A percentile compares a stretch with the other conserved stretches of the same genome.
These are phyloP conservation scores for Cheumatopsyche charites DNA, from an alignment of 1,140 invertebrate genomes.

Conservation along the genomic window DNA sequence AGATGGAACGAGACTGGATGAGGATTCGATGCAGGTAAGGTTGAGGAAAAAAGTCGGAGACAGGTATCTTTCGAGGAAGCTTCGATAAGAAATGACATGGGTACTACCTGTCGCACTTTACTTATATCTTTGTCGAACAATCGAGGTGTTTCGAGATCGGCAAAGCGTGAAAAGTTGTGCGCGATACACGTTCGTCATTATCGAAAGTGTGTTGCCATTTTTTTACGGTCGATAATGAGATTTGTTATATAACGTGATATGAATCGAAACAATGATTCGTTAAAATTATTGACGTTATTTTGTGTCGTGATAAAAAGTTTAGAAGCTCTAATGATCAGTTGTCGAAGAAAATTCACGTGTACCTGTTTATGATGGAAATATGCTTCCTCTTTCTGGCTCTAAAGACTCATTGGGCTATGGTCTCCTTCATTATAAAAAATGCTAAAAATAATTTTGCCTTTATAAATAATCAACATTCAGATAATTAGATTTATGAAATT, in stretches of 20 bases:
- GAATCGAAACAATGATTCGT: not conserved
- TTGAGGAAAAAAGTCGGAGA: not conserved
- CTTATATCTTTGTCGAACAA: constrained; percentile 46
- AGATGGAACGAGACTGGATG: too few species aligned
- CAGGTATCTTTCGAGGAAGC: constrained; percentile 32
- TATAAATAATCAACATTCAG: too few species aligned
- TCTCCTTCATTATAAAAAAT: too few species aligned
- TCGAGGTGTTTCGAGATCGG: constrained; percentile 35
- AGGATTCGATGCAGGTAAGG: not conserved
- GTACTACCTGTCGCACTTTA: constrained; percentile 36
- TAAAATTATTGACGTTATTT: not conserved
- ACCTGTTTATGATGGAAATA: too few species aligned
- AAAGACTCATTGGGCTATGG: too few species aligned
- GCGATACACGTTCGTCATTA: constrained; percentile 23
- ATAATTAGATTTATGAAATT: too few species aligned
- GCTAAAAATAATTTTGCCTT: too few species aligned
- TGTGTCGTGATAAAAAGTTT: not conserved
- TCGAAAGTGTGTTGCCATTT: not conserved
- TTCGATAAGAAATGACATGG: constrained; percentile 43
- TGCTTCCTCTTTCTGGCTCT: too few species aligned
- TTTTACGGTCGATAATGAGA: not conserved
- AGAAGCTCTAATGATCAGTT: too few species aligned
- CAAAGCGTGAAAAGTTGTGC: constrained; percentile 40
- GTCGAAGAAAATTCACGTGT: too few species aligned
- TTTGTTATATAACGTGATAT: not conserved